Percentiles rank a stretch among this genome's conserved stretches.
Evolutionary conservation across 2,888 invertebrate genomes (phyloP).

Genomic region (Meandrusa payeni): DNA sequence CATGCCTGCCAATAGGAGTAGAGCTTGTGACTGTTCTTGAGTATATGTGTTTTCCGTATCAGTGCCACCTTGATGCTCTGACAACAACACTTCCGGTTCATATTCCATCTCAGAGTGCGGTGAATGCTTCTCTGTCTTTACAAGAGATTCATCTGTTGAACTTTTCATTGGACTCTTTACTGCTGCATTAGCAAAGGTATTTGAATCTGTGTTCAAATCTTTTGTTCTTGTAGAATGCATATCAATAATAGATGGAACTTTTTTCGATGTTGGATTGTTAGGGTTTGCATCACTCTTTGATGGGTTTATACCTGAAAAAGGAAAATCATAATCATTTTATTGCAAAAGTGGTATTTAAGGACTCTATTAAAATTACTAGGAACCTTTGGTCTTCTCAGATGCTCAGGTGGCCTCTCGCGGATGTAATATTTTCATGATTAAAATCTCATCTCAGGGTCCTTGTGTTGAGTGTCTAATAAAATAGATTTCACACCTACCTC

Average conservation of each 20-base stretch:
- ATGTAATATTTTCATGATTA: too few relatives aligned
- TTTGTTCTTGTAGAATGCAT: slow-evolving; percentile 50
- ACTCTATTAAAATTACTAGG: too few relatives aligned
- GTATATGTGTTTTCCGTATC: slow-evolving; percentile 57
- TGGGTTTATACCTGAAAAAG: slow-evolving; percentile 71
- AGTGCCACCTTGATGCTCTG: slow-evolving; percentile 66
- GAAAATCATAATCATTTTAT: too few relatives aligned
- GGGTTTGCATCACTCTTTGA: slow-evolving; percentile 63
- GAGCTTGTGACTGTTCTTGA: slow-evolving; percentile 65
- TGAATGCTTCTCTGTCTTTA: slow-evolving; percentile 70
- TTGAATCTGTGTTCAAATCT: slow-evolving; percentile 52
- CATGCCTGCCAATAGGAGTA: slow-evolving; percentile 65
- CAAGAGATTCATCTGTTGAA: slow-evolving; percentile 48
- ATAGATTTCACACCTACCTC: too few relatives aligned
- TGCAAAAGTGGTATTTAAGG: too few relatives aligned
- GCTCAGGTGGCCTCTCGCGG: too few relatives aligned
- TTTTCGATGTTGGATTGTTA: slow-evolving; percentile 55
- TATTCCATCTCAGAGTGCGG: slow-evolving; percentile 71
- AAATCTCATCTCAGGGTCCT: too few relatives aligned
- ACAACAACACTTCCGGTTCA: slow-evolving; percentile 71
- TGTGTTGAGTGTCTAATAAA: too few relatives aligned
- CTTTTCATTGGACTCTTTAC: slow-evolving; percentile 62
- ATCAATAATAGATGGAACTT: slow-evolving; percentile 54
- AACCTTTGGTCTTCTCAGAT: too few relatives aligned
- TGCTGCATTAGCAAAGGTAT: slow-evolving; percentile 43